Percentiles rank a stretch among this genome's conserved stretches.
Conservation (phyloP, 2,888 invertebrate species). For the Macrophya alboannulata region DNA sequence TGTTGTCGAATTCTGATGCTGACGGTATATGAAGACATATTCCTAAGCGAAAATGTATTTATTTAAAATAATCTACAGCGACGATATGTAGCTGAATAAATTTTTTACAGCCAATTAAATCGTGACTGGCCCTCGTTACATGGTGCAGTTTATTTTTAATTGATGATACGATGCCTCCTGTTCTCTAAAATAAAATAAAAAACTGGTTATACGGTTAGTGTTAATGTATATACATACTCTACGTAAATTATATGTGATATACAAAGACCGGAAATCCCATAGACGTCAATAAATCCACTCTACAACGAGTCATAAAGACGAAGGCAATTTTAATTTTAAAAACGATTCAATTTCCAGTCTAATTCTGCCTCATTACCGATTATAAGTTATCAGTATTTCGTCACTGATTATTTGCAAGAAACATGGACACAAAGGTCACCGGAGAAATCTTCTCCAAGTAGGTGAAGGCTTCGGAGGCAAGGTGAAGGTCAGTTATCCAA, state of each 20-base stretch:
- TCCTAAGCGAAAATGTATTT: background rate
- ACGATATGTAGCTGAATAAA: constrained; percentile 5
- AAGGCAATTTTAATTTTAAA: background rate
- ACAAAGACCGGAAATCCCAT: background rate
- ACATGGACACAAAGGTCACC: background rate
- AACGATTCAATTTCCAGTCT: background rate
- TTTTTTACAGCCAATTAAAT: constrained; percentile 30
- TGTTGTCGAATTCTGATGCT: background rate
- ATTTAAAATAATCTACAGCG: background rate
- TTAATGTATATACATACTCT: background rate
- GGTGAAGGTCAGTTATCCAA: constrained; percentile 44
- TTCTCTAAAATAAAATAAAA: background rate
- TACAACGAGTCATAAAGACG: background rate
- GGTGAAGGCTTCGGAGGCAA: constrained; percentile 40
- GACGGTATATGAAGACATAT: background rate
- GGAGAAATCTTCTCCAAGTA: constrained; percentile 44
- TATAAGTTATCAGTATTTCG: background rate
- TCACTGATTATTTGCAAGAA: background rate
- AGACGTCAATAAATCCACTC: background rate
- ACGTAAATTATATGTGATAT: too few relatives aligned
- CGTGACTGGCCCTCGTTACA: background rate
- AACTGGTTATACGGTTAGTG: background rate
- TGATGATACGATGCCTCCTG: background rate
- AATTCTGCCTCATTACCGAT: constrained; percentile 3
- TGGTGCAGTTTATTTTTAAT: constrained; percentile 17